Evolutionary conservation across 2,888 invertebrate genomes (phyloP).

Genomic region (Pseudococcus viburni): DNA sequence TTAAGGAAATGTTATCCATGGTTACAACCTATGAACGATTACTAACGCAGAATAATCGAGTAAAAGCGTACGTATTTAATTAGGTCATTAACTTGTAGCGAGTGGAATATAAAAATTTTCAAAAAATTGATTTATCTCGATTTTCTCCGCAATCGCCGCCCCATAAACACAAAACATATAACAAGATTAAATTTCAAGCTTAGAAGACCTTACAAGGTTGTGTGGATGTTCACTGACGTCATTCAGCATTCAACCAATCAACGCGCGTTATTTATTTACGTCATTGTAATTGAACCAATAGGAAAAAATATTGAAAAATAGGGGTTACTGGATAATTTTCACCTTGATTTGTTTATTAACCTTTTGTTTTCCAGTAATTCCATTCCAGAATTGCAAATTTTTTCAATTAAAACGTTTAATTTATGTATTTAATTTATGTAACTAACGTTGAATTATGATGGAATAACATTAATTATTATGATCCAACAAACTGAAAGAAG

Average conservation of each 20-base stretch:
- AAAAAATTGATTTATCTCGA: conserved; percentile 33
- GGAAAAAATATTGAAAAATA: background rate
- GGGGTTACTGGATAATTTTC: background rate
- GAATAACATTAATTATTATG: background rate
- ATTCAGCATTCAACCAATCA: background rate
- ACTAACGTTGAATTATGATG: background rate
- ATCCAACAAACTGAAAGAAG: background rate
- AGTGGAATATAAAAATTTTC: background rate
- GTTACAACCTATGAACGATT: background rate
- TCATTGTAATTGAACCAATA: background rate
- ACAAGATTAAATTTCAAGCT: conserved; percentile 1
- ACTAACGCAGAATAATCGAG: background rate
- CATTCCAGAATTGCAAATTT: background rate
- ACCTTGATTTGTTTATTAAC: background rate
- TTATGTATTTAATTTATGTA: too few relatives aligned
- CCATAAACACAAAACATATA: conserved; percentile 25
- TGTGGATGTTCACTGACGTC: background rate
- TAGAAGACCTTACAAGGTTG: background rate
- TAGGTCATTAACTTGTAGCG: conserved; percentile 28
- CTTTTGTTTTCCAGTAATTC: background rate
- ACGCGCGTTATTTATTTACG: background rate
- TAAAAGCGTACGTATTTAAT: background rate
- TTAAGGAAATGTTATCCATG: conserved; percentile 62
- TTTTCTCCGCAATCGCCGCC: conserved; percentile 12
- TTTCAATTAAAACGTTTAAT: too few relatives aligned